Percentiles rank a stretch among this genome's conserved stretches.
Conservation (phyloP, 1,140 invertebrate species). For the Zaprionus africanus region DNA sequence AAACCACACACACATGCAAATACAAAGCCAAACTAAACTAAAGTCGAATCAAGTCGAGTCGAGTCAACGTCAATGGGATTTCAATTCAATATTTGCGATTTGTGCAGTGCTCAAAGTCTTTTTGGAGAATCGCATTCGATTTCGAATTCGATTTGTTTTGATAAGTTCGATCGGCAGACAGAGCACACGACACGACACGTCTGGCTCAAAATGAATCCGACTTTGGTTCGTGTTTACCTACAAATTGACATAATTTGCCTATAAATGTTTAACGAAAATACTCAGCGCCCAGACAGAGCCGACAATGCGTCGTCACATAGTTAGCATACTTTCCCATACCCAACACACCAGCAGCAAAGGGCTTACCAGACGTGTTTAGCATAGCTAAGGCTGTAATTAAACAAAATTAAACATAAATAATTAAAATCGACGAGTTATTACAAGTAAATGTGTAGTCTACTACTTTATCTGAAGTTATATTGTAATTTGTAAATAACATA, state of each 20-base stretch:
- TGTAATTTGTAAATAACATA: too few relatives aligned
- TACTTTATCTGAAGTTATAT: too few relatives aligned
- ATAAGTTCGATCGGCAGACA: constrained; percentile 1
- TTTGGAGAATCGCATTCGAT: constrained; percentile 37
- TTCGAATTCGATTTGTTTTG: constrained; percentile 15
- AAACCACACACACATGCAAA: constrained; percentile 24
- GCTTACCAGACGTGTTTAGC: constrained; percentile 19
- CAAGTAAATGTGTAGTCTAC: too few relatives aligned
- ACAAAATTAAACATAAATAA: background rate
- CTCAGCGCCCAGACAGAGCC: constrained; percentile 35
- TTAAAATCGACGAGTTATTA: background rate
- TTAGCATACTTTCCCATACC: constrained; percentile 29
- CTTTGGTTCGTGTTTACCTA: constrained; percentile 65
- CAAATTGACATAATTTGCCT: constrained; percentile 82
- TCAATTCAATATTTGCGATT: constrained; percentile 60
- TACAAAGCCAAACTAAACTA: background rate
- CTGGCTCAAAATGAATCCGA: constrained; percentile 15
- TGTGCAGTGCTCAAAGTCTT: constrained; percentile 26
- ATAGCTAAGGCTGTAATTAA: constrained; percentile 2
- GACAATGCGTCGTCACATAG: background rate
- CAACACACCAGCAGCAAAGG: background rate
- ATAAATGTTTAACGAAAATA: constrained; percentile 73
- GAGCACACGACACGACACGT: background rate
- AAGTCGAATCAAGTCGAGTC: background rate
- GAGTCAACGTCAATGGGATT: constrained; percentile 17